These are phyloP conservation scores for Rhizomys pruinosus DNA, from an alignment of 2,113 vertebrate genomes.

Conservation along the genomic window DNA sequence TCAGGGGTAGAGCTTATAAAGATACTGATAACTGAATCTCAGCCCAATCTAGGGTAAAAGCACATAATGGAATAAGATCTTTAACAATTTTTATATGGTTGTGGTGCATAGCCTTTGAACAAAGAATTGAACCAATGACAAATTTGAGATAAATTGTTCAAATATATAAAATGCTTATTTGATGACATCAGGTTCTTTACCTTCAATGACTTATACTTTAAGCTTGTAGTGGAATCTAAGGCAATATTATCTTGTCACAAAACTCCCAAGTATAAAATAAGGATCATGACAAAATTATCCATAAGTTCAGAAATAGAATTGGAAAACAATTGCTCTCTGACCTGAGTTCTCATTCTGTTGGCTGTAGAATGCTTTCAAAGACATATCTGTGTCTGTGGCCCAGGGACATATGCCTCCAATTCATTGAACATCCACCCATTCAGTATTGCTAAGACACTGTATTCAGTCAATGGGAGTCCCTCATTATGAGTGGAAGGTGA, in stretches of 20 bases:
- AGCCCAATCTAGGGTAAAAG: fast-evolving
- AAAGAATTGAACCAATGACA: not conserved
- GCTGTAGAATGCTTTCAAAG: not conserved
- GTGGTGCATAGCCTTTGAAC: not conserved
- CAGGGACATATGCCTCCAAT: too few species aligned
- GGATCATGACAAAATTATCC: not conserved
- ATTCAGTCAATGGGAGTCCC: not conserved
- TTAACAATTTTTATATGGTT: not conserved
- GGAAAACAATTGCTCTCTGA: not conserved
- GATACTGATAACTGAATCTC: not conserved
- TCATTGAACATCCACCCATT: too few species aligned
- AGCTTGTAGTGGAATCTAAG: not conserved
- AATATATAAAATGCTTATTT: not conserved
- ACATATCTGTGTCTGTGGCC: not conserved
- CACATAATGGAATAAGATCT: not conserved
- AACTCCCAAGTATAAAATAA: not conserved
- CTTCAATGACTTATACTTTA: not conserved
- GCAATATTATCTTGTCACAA: not conserved
- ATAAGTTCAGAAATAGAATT: not conserved
- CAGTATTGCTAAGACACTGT: not conserved
- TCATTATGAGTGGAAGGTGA: not conserved
- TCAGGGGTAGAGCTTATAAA: not conserved
- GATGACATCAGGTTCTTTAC: not conserved
- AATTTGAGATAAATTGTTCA: not conserved
- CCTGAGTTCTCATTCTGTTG: not conserved